Evolutionary conservation across 2,888 invertebrate species (phyloP), one percentile per base, ranked within the genome.

Genomic region (Hetaerina titia): DNA sequence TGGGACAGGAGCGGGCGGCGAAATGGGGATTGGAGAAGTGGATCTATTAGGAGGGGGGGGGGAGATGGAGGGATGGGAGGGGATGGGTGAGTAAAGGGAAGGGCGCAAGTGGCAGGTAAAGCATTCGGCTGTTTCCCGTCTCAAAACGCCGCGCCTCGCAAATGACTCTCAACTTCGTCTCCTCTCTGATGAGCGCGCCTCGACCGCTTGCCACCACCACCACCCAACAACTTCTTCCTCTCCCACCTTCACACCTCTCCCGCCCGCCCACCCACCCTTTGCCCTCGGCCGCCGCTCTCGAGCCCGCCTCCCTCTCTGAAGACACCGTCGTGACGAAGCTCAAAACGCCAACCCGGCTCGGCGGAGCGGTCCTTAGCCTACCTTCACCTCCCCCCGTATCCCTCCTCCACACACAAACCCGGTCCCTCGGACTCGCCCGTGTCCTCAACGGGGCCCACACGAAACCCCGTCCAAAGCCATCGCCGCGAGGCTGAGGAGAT

Each of bases 271-370:
- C 90, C 15, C 90, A 58, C 25, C 63, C 15, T 8, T 22, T n/a
- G 6, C 19, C 7, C 69, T n/a, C n/a, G 19, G 45, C 88, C 45
- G 6, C n/a, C n/a, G 17, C 56, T n/a, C 19, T 56, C 56, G 6
- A 8, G 15, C 88, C 45, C 45, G 0, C 15, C n/a, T 31, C 25
- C 25, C 45, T 64, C 90, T 90, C 90, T 64, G 90, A 90, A 64
- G 90, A 64, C 25, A 64, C 90, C 90, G 90, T 64, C 90, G 90
- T 90, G 90, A 90, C 90, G 90, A 90, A 90, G 90, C 90, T 90
- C 64, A 90, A 90, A 90, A 90, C 22, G 63, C 88, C 8, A 88
- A 60, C 31, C 81, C n/a, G n/a, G 13, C 90, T n/a, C 60, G 58
- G 90, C 4, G 88, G 4, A 31, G 60, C 0, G 63, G 90, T 19